These are phyloP conservation scores for Pipa parva DNA, from an alignment of 2,113 vertebrate genomes.

Conservation along the genomic window DNA sequence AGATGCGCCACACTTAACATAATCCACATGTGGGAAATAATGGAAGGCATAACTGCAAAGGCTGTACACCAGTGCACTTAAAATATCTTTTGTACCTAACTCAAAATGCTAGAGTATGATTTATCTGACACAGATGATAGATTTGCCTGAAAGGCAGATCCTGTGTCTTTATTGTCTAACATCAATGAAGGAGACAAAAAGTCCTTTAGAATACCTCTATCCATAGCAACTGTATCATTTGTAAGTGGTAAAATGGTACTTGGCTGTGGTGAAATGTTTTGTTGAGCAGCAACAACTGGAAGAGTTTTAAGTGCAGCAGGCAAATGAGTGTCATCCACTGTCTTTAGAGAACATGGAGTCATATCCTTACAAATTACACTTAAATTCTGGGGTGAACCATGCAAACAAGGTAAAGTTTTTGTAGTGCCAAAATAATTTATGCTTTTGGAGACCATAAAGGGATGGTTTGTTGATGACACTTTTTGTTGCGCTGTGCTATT, in stretches of 20 bases:
- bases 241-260: slow-evolving; percentile 59
- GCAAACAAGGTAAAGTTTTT: slow-evolving; percentile 67
- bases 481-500: slow-evolving; percentile 54
- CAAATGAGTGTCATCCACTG: slow-evolving; percentile 53
- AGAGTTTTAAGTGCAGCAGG: slow-evolving; percentile 52
- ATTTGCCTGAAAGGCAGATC: slow-evolving; percentile 58
- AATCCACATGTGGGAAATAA: too few relatives aligned
- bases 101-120: slow-evolving; percentile 65
- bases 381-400: slow-evolving; percentile 64
- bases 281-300: slow-evolving; percentile 51
- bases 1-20: too few relatives aligned
- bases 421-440: slow-evolving; percentile 66
- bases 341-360: slow-evolving; percentile 50
- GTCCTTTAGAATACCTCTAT: slow-evolving; percentile 75
- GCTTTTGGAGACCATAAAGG: slow-evolving; percentile 64
- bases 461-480: slow-evolving; percentile 54
- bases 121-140: slow-evolving; percentile 62
- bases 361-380: slow-evolving; percentile 56
- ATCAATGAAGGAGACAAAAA: slow-evolving; percentile 60
- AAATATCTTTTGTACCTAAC: slow-evolving; percentile 37
- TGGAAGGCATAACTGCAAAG: too few relatives aligned
- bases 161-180: slow-evolving; percentile 59
- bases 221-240: slow-evolving; percentile 66
- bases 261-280: slow-evolving; percentile 52
- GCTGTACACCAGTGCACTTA: neutral